Evolutionary conservation across 2,113 vertebrate genomes (phyloP), one percentile per base, ranked within the genome.

Genomic region (Campylorhamphus procurvoides): DNA sequence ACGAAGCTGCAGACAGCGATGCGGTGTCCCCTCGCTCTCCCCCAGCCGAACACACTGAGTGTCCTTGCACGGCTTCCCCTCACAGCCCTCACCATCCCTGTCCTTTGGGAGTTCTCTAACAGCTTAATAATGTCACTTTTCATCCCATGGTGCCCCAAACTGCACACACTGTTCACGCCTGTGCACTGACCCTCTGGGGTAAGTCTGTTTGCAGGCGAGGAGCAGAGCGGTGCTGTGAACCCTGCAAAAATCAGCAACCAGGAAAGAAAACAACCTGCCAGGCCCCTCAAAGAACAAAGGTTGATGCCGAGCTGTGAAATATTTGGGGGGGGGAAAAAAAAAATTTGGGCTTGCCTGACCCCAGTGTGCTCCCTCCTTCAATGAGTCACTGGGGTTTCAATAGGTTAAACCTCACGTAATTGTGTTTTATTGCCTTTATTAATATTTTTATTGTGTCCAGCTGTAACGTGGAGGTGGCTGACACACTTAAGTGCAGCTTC

Each of bases 101-200:
- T 44, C 44, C 5, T n/a, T 59, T 25, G 46, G 31, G 2, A 4
- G 3, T 33, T 37, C 15, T n/a, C 28, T 25, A 40, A 14, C 5
- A 35, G 7, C 44, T 75, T 22, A 22, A 9, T 22, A 6, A 50
- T 27, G 25, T 27, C 20, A 40, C 31, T 53, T 18, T 35, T 63
- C 15, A 12, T 3, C 2, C 24, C 46, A 16, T 18, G 24, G 5
- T 53, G n/a, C 55, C 29, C 29, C 10, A 35, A 68, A 8, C 24
- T 0, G 0, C 19, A 7, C 47, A 22, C 14, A 31, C 0, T 35
- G 13, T 35, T 69, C 20, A 5, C 22, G 5, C 55, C 24, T 49
- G 17, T n/a, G 4, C 3, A 0, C 14, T 18, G 5, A 46, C 8
- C n/a, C 6, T 33, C 64, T 12, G 6, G 23, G 40, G 0, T 8